Conservation (phyloP, 92 coral and sea anemone genomes). For the Epizoanthus rinbou region DNA sequence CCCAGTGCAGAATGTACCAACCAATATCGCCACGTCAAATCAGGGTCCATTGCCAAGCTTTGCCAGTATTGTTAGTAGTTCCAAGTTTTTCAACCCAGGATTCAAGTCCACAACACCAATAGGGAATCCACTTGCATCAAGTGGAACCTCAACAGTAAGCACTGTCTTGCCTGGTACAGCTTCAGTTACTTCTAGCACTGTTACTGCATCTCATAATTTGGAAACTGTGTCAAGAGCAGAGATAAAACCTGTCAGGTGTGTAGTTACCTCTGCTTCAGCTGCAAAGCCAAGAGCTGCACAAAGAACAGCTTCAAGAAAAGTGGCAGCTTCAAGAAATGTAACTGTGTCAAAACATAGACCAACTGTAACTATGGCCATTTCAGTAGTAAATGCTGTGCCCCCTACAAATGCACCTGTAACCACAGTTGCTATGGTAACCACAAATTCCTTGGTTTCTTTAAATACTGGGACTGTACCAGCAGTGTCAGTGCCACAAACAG, state of each 20-base stretch:
- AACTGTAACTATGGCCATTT: background rate
- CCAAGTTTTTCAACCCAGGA: slow-evolving; percentile 83
- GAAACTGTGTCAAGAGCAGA: slow-evolving; percentile 1
- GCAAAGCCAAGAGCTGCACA: background rate
- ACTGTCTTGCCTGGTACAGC: background rate
- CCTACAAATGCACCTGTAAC: background rate
- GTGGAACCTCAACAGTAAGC: background rate
- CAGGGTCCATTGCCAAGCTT: slow-evolving; percentile 91
- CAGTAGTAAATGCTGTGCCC: slow-evolving; percentile 10
- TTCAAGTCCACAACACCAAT: background rate
- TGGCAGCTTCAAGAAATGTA: background rate
- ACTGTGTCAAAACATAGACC: background rate
- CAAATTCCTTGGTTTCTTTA: slow-evolving; percentile 27
- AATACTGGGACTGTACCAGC: slow-evolving; percentile 22
- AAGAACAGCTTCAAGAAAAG: background rate
- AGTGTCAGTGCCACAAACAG: background rate
- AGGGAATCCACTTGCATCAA: slow-evolving; percentile 3
- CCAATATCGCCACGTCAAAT: slow-evolving; percentile 70
- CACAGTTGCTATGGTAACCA: slow-evolving; percentile 10
- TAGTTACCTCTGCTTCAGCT: background rate
- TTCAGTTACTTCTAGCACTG: too few relatives aligned
- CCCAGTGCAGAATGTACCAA: slow-evolving; percentile 92
- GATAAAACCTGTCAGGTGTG: slow-evolving; percentile 5
- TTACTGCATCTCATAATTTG: too few relatives aligned
- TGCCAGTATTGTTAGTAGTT: slow-evolving; percentile 90